These are phyloP conservation scores for Amblyopsis hoosieri DNA, from an alignment of 2,797 vertebrate species.

Conservation along the genomic window DNA sequence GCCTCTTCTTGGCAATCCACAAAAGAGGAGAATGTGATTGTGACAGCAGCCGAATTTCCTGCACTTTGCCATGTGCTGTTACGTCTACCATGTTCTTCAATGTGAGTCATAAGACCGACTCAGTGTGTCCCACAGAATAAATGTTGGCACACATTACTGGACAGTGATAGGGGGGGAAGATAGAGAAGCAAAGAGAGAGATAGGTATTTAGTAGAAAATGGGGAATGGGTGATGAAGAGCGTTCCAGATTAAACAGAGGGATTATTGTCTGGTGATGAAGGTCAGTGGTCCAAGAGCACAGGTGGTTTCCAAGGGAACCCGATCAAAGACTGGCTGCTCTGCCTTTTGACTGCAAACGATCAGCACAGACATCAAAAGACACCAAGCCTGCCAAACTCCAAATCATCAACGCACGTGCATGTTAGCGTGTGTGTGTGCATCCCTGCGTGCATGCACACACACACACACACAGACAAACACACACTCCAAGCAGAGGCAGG, in stretches of 20 bases:
- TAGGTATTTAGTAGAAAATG: neutral
- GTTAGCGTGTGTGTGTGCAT: constrained; percentile 1
- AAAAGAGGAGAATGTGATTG: no score
- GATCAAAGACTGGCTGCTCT: constrained; percentile 37
- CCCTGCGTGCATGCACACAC: constrained; percentile 8
- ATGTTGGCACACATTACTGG: no score
- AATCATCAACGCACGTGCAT: constrained; percentile 18
- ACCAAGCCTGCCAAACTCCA: constrained; percentile 37
- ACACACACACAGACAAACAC: constrained; percentile 3
- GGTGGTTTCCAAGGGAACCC: constrained; percentile 39
- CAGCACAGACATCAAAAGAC: constrained; percentile 56
- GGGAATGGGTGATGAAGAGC: neutral
- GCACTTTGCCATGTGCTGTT: no score
- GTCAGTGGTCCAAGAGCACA: constrained; percentile 29
- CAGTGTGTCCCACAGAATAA: no score
- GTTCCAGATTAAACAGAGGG: neutral
- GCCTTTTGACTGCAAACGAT: constrained; percentile 26
- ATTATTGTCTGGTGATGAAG: constrained; percentile 31
- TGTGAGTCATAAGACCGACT: no score
- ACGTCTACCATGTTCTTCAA: no score
- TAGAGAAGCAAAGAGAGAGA: neutral
- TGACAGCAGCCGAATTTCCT: no score
- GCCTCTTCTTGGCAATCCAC: no score
- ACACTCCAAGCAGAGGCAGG: constrained; percentile 31
- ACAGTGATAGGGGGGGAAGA: neutral